Conservation (phyloP, 1,140 invertebrate genomes). For the Heliothis virescens region DNA sequence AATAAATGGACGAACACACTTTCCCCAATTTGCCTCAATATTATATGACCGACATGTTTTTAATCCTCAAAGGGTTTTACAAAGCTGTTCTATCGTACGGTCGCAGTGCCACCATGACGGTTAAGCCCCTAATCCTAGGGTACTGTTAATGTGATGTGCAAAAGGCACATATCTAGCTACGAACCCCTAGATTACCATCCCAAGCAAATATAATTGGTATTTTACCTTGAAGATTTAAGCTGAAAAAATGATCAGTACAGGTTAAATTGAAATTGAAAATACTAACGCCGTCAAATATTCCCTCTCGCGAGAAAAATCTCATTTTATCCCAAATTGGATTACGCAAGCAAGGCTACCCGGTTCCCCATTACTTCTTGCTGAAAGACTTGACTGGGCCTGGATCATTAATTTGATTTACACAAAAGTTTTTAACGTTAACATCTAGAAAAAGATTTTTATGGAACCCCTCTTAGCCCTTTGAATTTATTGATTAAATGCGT, state of each 20-base stretch:
- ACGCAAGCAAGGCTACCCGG: background rate
- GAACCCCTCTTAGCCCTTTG: background rate
- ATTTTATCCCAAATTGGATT: slow-evolving; percentile 7
- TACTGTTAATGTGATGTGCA: too few species aligned
- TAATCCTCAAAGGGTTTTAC: slow-evolving; percentile 10
- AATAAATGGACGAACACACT: slow-evolving; percentile 7
- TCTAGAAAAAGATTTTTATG: slow-evolving; percentile 4
- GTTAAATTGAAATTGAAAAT: background rate
- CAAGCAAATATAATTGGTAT: too few species aligned
- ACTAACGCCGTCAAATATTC: background rate
- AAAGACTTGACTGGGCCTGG: background rate
- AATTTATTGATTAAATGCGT: slow-evolving; percentile 4
- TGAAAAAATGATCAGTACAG: background rate
- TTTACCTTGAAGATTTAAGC: too few species aligned
- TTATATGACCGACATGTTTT: slow-evolving; percentile 11
- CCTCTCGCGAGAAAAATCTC: background rate
- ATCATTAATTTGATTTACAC: slow-evolving; percentile 30
- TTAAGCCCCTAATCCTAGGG: background rate
- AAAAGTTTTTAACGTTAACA: background rate
- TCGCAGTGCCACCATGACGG: background rate
- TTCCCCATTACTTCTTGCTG: slow-evolving; percentile 9
- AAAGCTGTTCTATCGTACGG: background rate
- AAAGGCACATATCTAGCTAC: too few species aligned
- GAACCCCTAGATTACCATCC: too few species aligned
- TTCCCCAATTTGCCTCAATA: slow-evolving; percentile 22